Evolutionary conservation across 2,888 invertebrate species (phyloP), one percentile per base, ranked within the genome.

Genomic region (Spodoptera picta): DNA sequence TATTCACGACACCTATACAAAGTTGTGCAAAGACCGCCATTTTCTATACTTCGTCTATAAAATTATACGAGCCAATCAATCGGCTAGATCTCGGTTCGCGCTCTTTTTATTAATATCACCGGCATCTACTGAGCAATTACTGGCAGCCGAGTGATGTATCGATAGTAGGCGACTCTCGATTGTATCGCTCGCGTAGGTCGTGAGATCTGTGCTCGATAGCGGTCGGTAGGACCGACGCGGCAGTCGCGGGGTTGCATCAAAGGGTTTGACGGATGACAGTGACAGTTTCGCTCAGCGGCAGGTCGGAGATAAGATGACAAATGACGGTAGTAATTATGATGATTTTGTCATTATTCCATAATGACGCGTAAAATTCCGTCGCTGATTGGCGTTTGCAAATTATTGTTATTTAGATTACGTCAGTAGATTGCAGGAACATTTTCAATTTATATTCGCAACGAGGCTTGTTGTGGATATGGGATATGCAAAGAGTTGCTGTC

Each of bases 101-200:
- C 73, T 75, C 69, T 77, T 78, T 78, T 80, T 73, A 70, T 79
- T 70, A 70, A 76, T 71, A 72, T 71, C 77, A 73, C 52, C 77
- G 73, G 78, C 81, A 73, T 80, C 77, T 75, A 77, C 80, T 77
- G 76, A 80, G 79, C 82, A 81, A 83, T 82, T 82, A 85, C 82
- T 77, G 75, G 78, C 79, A 75, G 75, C 52, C 79, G 72, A 69
- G 72, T 76, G 84, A 81, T 83, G 79, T 76, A 81, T 83, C 81
- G 85, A 80, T 81, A 68, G 52, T 60, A 68, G 44, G 68, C 59
- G 58, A 73, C 57, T 57, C 52, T 65, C 74, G 80, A 82, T 79
- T 68, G 74, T 66, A 78, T 79, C 82, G 73, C 64, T 64, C 51
- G 43, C 51, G 43, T 52, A 55, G 70, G 60, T 68, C 68, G 73